Evolutionary conservation across 2,888 invertebrate genomes (phyloP).

Genomic region (Myopa tessellatipennis): DNA sequence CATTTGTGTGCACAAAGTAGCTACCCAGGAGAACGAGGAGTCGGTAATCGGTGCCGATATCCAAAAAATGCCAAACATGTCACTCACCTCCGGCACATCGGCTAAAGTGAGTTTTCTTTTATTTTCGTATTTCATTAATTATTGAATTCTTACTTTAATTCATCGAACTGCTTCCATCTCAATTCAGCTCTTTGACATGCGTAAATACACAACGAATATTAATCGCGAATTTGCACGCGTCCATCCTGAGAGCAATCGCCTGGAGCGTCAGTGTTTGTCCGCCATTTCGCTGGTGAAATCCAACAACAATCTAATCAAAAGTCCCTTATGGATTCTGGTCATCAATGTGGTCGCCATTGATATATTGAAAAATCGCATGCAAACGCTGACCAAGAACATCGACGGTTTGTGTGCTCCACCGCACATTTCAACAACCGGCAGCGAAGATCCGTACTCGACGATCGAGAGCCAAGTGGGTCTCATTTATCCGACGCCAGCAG

Average conservation of each 20-base stretch:
- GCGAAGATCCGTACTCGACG: conserved; percentile 67
- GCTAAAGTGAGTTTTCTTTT: conserved; percentile 70
- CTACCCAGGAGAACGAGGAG: conserved; percentile 69
- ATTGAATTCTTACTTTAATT: background rate
- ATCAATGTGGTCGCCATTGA: conserved; percentile 84
- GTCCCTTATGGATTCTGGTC: conserved; percentile 83
- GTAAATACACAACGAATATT: conserved; percentile 77
- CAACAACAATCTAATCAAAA: conserved; percentile 75
- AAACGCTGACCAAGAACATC: conserved; percentile 68
- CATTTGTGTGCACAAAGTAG: conserved; percentile 74
- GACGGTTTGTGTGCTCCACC: conserved; percentile 58
- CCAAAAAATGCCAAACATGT: conserved; percentile 74
- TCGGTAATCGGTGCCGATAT: conserved; percentile 78
- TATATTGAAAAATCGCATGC: conserved; percentile 78
- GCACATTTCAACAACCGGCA: conserved; percentile 57
- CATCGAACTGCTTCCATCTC: background rate
- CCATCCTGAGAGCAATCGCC: conserved; percentile 75
- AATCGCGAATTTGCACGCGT: conserved; percentile 75
- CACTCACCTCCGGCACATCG: conserved; percentile 74
- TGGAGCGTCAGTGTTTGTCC: conserved; percentile 78
- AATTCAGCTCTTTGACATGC: conserved; percentile 76
- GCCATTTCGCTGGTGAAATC: conserved; percentile 79
- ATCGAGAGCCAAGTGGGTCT: conserved; percentile 67
- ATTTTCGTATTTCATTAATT: background rate
- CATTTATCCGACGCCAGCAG: conserved; percentile 63